Evolutionary conservation across 2,797 vertebrate species (phyloP).

Genomic region (Pseudochaenichthys georgianus): DNA sequence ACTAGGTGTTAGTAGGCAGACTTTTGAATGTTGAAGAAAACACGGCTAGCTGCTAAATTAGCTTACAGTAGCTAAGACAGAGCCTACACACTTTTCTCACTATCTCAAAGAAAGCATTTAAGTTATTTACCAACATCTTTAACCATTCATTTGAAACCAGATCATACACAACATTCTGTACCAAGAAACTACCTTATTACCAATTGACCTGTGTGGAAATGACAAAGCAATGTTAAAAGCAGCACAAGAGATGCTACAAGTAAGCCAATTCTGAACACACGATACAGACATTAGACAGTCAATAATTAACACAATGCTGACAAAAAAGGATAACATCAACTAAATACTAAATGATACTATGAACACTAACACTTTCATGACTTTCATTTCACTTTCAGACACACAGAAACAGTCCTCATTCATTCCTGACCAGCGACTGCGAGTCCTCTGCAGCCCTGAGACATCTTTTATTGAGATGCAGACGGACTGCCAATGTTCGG

Average conservation of each 20-base stretch:
- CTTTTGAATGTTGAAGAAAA: background rate
- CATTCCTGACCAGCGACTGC: slow-evolving; percentile 50
- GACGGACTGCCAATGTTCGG: slow-evolving; percentile 41
- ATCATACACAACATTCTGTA: background rate
- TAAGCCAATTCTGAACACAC: slow-evolving; percentile 9
- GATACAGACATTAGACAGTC: background rate
- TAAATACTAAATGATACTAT: background rate
- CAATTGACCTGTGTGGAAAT: slow-evolving; percentile 17
- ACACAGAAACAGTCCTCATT: slow-evolving; percentile 40
- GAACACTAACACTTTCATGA: slow-evolving; percentile 8
- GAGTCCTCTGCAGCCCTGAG: slow-evolving; percentile 54
- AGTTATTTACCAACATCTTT: background rate
- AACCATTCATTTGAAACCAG: background rate
- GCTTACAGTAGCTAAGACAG: background rate
- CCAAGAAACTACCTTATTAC: background rate
- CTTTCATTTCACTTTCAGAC: no score
- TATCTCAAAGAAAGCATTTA: background rate
- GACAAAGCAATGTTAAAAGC: background rate
- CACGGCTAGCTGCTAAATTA: background rate
- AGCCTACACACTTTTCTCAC: background rate
- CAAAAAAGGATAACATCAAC: background rate
- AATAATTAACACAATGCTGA: slow-evolving; percentile 2
- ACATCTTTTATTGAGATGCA: slow-evolving; percentile 66
- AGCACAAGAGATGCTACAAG: background rate
- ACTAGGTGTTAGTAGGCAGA: background rate